Evolutionary conservation across 2,888 invertebrate species (phyloP), one percentile per base, ranked within the genome.

Genomic region (Apotomis capreana): DNA sequence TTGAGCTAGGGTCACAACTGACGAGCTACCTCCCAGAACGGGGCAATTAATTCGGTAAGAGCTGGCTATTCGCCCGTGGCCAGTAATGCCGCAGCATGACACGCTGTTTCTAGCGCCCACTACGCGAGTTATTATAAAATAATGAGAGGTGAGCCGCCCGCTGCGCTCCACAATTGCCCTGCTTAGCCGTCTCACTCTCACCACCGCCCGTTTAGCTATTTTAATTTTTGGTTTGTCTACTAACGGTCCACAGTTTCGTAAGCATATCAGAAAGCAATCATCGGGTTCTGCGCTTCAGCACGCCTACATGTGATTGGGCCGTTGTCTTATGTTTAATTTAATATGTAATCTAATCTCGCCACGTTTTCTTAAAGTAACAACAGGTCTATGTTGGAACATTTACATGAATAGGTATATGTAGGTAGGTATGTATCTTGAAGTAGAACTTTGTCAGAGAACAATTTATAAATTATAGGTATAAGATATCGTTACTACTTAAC

Each of bases 201-300:
- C 85, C 87, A 88, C 87, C 84, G 86, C 84, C 88, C 91, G 91
- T 91, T 92, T 92, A 91, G 89, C 89, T 91, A 89, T 93, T 93
- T 93, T 92, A 91, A 92, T 92, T 92, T 92, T 92, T 90, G 90
- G 92, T 92, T 92, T 93, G 92, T 91, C 89, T 89, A 88, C 85
- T 90, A 90, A 91, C 92, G 91, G 91, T 87, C 80, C 81, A 79
- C 78, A 75, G 84, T 91, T 90, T 90, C 88, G 88, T 90, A 88
- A 89, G 86, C 78, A 82, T 89, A 89, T 88, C 87, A 79, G 79
- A 78, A 75, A 78, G 81, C 82, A 79, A 82, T 84, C 81, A 82
- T 78, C 79, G 81, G 79, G 78, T 83, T 86, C 84, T 84, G 81
- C 81, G 84, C 83, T 83, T 84, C 80, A 82, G 80, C 82, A 82